Percentiles rank a stretch among this genome's conserved stretches.
These are phyloP conservation scores for Odocoileus hemionus DNA, from an alignment of 2,113 vertebrate genomes.

Conservation along the genomic window DNA sequence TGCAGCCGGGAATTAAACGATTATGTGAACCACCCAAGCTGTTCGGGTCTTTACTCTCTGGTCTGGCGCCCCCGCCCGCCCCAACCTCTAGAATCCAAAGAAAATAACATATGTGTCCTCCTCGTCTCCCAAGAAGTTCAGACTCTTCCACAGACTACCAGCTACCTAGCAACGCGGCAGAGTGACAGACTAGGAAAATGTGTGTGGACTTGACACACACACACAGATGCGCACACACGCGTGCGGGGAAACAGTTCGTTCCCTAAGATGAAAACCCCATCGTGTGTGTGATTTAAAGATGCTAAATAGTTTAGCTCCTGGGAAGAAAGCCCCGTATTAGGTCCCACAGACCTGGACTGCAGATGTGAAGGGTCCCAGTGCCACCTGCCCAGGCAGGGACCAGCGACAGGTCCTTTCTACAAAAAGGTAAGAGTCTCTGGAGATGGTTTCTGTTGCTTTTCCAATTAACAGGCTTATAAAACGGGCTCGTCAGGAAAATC, in stretches of 20 bases:
- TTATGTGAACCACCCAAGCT: constrained; percentile 78
- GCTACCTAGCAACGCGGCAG: constrained; percentile 78
- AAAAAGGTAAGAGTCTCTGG: rapidly evolving
- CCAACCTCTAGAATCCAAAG: background rate
- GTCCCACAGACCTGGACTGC: background rate
- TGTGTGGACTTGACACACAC: background rate
- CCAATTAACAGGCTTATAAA: background rate
- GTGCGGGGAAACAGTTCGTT: background rate
- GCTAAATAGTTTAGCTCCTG: background rate
- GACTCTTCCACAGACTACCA: background rate
- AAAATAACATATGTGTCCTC: rapidly evolving
- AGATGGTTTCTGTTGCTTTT: background rate
- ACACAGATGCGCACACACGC: background rate
- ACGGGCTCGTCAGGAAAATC: background rate
- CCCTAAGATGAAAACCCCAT: constrained; percentile 17
- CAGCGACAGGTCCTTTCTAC: background rate
- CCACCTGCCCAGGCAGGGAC: background rate
- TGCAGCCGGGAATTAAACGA: constrained; percentile 82
- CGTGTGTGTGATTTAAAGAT: constrained; percentile 39
- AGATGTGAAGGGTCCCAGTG: background rate
- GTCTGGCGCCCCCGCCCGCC: background rate
- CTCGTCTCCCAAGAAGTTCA: background rate
- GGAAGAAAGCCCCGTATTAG: background rate
- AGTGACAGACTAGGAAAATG: background rate
- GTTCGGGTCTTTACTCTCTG: background rate